phyloP scores from a whole-genome alignment of 2,888 invertebrate genomes.

The Anagyrus pseudococci region DNA sequence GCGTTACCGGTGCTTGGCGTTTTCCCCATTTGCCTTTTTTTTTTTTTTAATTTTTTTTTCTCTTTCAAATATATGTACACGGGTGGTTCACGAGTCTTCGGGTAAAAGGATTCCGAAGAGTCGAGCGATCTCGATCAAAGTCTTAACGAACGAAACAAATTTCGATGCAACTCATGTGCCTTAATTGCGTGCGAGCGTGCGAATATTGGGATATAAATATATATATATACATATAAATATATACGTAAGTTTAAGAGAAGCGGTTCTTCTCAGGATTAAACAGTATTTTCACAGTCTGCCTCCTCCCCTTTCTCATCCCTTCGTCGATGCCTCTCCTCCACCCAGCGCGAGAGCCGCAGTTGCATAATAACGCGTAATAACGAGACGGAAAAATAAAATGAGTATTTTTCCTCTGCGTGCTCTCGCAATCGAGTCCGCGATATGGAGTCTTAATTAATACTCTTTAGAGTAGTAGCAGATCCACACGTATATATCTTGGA shows the following conservation, averaged over 20 bases:
- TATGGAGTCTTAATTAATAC: too few species aligned
- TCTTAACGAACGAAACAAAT: slow-evolving; percentile 3
- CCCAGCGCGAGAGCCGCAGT: too few species aligned
- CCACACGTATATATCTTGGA: too few species aligned
- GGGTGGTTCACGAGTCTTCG: not conserved
- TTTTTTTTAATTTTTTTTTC: too few species aligned
- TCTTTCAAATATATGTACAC: slow-evolving; percentile 3
- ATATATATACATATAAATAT: slow-evolving; percentile 1
- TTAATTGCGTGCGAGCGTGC: slow-evolving; percentile 24
- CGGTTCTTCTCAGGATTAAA: slow-evolving; percentile 26
- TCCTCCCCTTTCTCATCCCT: too few species aligned
- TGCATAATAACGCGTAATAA: too few species aligned
- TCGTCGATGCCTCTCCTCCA: too few species aligned
- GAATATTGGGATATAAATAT: slow-evolving; percentile 14
- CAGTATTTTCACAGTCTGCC: slow-evolving; percentile 34
- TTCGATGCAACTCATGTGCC: slow-evolving; percentile 37
- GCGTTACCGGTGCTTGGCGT: slow-evolving; percentile 30
- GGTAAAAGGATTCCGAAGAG: slow-evolving; percentile 1
- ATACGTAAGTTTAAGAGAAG: slow-evolving; percentile 14
- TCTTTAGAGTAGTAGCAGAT: too few species aligned
- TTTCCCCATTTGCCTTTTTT: too few species aligned
- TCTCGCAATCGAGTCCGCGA: too few species aligned
- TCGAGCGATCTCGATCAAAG: slow-evolving; percentile 13
- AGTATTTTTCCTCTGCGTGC: too few species aligned
- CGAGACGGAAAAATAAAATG: too few species aligned